phyloP scores from a whole-genome alignment of 35 echinoderm and acorn worm species.

The Patiria miniata region DNA sequence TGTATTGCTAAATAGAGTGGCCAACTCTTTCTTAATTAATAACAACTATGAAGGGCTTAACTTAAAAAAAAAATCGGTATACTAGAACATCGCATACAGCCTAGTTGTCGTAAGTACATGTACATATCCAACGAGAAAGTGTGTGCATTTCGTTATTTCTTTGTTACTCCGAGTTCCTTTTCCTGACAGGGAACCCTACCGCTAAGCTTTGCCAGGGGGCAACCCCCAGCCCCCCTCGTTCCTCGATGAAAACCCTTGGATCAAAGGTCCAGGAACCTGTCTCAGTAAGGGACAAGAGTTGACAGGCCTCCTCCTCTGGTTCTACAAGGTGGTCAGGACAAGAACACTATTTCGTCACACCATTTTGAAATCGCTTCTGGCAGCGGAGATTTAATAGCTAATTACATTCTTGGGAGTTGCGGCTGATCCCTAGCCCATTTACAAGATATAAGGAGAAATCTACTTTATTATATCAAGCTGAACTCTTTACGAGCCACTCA shows the following conservation, averaged over 20 bases:
- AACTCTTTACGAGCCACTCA: not conserved
- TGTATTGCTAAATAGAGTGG: too few species aligned
- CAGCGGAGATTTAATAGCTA: constrained; percentile 2
- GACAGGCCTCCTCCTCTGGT: not conserved
- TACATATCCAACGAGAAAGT: too few species aligned
- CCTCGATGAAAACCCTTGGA: not conserved
- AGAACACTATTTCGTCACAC: not conserved
- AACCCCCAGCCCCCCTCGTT: not conserved
- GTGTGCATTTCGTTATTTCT: too few species aligned
- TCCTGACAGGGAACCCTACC: not conserved
- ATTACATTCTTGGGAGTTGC: constrained; percentile 19
- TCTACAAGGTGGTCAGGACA: not conserved
- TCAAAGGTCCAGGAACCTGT: not conserved
- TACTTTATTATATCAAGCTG: constrained; percentile 3
- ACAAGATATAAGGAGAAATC: not conserved
- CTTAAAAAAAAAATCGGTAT: too few species aligned
- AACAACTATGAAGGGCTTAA: too few species aligned
- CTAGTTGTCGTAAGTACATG: too few species aligned
- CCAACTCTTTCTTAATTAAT: too few species aligned
- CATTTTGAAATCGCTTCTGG: not conserved
- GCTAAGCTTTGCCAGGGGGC: not conserved
- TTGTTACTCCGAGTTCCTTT: too few species aligned
- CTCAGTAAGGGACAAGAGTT: not conserved
- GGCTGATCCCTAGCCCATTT: constrained; percentile 3
- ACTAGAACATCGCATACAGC: too few species aligned